Percentiles rank a stretch among this genome's conserved stretches.
These are phyloP conservation scores for Procambarus virginalis DNA, from an alignment of 1,140 invertebrate species.

Conservation along the genomic window DNA sequence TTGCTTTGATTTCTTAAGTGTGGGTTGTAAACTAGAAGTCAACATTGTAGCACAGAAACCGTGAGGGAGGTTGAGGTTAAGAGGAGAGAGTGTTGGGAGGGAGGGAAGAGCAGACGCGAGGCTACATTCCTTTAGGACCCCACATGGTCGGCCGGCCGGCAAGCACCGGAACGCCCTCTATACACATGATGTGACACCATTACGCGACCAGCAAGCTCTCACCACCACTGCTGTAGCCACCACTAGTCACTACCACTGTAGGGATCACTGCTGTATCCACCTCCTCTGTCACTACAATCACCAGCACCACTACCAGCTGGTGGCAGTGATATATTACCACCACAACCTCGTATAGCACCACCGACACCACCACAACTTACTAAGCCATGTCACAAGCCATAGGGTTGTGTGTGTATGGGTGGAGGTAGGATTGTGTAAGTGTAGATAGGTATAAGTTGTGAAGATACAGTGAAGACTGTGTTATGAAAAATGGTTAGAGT, in stretches of 20 bases:
- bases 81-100: background rate
- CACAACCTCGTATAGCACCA: background rate
- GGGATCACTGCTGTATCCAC: background rate
- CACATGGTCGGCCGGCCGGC: background rate
- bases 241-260: background rate
- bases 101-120: background rate
- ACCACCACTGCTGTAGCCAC: background rate
- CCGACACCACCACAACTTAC: background rate
- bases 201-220: background rate
- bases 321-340: background rate
- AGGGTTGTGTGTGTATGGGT: too few relatives aligned
- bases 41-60: too few relatives aligned
- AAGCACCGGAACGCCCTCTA: background rate
- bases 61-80: too few relatives aligned
- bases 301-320: background rate
- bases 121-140: background rate
- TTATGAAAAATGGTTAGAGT: too few relatives aligned
- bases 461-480: too few relatives aligned
- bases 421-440: too few relatives aligned
- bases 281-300: background rate
- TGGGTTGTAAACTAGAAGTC: too few relatives aligned
- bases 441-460: too few relatives aligned
- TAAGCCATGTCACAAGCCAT: too few relatives aligned
- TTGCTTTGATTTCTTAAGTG: too few relatives aligned
- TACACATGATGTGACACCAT: background rate